Evolutionary conservation across 2,888 invertebrate genomes (phyloP).

Genomic region (Miltochrista miniata): DNA sequence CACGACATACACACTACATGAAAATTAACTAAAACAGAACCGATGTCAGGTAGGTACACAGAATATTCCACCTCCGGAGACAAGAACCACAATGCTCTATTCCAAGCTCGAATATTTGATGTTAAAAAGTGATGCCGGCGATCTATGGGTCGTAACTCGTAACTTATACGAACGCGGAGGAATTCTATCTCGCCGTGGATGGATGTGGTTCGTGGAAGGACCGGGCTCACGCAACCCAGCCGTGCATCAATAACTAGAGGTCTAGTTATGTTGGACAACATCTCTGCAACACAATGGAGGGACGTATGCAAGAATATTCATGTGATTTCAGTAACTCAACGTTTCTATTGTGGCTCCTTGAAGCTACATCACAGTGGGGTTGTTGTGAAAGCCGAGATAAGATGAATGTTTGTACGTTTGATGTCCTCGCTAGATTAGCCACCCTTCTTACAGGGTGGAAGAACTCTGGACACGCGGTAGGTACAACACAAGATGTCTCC

Average conservation of each 20-base stretch:
- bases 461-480: no score
- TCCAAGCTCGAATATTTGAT: conserved; percentile 7
- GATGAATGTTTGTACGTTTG: no score
- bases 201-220: neutral
- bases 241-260: neutral
- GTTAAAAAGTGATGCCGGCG: conserved; percentile 7
- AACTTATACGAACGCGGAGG: conserved; percentile 2
- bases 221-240: neutral
- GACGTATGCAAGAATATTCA: no score
- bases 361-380: no score
- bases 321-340: no score
- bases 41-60: neutral
- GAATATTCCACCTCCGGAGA: conserved; percentile 1
- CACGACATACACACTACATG: neutral
- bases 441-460: no score
- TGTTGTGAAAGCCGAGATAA: no score
- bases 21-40: no score
- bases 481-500: no score
- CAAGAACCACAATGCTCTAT: neutral
- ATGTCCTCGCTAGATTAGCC: no score
- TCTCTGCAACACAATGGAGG: neutral
- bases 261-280: neutral
- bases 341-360: no score
- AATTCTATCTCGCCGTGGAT: neutral
- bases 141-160: conserved; percentile 1